These are phyloP conservation scores for Thelaira solivaga DNA, from an alignment of 2,888 invertebrate genomes.

Conservation along the genomic window DNA sequence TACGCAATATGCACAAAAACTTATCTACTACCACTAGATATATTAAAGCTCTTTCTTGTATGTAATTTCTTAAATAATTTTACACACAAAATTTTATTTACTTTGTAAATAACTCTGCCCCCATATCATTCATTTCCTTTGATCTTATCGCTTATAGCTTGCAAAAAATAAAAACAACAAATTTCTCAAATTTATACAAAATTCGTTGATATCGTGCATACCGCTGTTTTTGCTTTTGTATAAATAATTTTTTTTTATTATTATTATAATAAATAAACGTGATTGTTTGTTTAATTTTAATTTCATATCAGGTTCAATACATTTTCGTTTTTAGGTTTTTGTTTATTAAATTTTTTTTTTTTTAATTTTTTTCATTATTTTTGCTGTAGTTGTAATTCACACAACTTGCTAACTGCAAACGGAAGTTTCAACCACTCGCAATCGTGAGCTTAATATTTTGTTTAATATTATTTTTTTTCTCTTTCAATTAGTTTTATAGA, in stretches of 20 bases:
- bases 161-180: too few species aligned
- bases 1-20: too few species aligned
- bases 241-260: too few species aligned
- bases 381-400: conserved; percentile 21
- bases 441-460: conserved; percentile 47
- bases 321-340: background rate
- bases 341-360: background rate
- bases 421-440: conserved; percentile 53
- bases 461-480: conserved; percentile 9
- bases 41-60: too few species aligned
- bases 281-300: conserved; percentile 47
- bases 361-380: conserved; percentile 25
- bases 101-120: too few species aligned
- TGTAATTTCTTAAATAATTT: too few species aligned
- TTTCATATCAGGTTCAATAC: conserved; percentile 43
- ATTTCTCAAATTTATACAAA: background rate
- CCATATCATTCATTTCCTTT: too few species aligned
- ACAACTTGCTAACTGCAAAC: conserved; percentile 32
- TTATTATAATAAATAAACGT: conserved; percentile 20
- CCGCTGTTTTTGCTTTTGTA: conserved; percentile 5
- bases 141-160: too few species aligned
- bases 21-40: too few species aligned
- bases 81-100: too few species aligned
- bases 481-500: conserved; percentile 13
- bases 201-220: background rate